A percentile compares a stretch with the other conserved stretches of the same genome.
These are phyloP conservation scores for Numida meleagris DNA, from an alignment of 2,113 vertebrate species.

Conservation along the genomic window DNA sequence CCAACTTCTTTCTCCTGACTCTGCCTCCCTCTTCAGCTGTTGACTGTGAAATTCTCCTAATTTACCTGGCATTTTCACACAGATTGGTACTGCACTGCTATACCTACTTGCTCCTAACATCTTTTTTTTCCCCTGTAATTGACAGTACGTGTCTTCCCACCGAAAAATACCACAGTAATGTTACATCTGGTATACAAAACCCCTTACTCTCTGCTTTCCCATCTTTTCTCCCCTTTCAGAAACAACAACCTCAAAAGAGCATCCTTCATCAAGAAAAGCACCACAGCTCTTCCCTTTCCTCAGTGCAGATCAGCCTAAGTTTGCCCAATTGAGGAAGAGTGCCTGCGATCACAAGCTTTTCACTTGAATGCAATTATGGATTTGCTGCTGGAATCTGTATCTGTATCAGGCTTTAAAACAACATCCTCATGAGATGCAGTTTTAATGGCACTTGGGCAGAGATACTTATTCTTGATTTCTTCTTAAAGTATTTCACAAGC, in stretches of 20 bases:
- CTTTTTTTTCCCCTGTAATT: neutral
- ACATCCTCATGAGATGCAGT: neutral
- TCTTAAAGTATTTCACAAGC: neutral
- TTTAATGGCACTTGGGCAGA: neutral
- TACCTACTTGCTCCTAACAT: neutral
- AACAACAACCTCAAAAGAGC: neutral
- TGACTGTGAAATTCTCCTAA: constrained; percentile 16
- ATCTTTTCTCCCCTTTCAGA: constrained; percentile 5
- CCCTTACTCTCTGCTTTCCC: neutral
- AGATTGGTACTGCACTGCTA: neutral
- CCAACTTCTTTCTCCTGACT: neutral
- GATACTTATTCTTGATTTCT: neutral
- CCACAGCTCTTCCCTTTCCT: neutral
- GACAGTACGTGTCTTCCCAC: constrained; percentile 1
- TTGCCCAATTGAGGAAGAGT: neutral
- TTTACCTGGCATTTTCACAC: constrained; percentile 3
- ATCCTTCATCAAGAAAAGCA: neutral
- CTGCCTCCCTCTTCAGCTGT: constrained; percentile 12
- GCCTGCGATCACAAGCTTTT: neutral
- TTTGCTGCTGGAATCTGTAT: neutral
- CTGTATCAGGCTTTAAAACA: neutral
- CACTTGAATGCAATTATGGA: accelerated
- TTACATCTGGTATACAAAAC: neutral
- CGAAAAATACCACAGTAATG: neutral
- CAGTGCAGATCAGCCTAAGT: neutral